Conservation (phyloP, 1,140 invertebrate genomes). For the Panagrolaimus sp. region DNA sequence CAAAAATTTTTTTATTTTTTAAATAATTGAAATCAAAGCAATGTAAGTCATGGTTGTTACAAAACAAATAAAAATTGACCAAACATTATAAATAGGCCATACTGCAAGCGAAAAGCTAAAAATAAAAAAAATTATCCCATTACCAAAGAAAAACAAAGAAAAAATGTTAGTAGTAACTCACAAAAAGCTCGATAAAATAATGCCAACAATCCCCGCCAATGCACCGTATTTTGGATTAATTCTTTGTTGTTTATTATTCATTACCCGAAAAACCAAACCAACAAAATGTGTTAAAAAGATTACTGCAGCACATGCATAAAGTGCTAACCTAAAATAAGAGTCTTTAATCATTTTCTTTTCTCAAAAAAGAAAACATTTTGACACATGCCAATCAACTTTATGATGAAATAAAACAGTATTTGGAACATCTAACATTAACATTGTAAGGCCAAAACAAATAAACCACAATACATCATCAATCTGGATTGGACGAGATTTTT, state of each 20-base stretch:
- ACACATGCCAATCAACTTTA: conserved; percentile 2
- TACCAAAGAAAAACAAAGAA: neutral
- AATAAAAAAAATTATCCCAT: neutral
- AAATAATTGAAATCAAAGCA: conserved; percentile 12
- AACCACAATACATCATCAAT: conserved; percentile 8
- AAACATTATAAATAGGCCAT: conserved; percentile 12
- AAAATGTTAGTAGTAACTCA: conserved; percentile 5
- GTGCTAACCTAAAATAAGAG: neutral
- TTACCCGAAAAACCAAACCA: neutral
- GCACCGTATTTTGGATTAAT: neutral
- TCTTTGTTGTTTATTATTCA: neutral
- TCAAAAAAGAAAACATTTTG: neutral
- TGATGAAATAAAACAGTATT: conserved; percentile 11
- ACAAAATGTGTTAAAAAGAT: neutral
- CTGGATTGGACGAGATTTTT: conserved; percentile 5
- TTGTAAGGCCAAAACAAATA: neutral
- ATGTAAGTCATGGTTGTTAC: conserved; percentile 13
- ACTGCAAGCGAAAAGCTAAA: conserved; percentile 9
- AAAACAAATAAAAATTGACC: conserved; percentile 4
- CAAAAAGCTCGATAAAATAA: conserved; percentile 5
- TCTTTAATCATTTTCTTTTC: neutral
- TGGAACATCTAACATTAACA: conserved; percentile 7
- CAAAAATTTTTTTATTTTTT: neutral
- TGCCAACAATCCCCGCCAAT: neutral
- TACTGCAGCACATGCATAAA: neutral